A percentile compares a stretch with the other conserved stretches of the same genome.
Evolutionary conservation across 2,888 invertebrate genomes (phyloP).

Genomic region (Charanyca ferruginea): DNA sequence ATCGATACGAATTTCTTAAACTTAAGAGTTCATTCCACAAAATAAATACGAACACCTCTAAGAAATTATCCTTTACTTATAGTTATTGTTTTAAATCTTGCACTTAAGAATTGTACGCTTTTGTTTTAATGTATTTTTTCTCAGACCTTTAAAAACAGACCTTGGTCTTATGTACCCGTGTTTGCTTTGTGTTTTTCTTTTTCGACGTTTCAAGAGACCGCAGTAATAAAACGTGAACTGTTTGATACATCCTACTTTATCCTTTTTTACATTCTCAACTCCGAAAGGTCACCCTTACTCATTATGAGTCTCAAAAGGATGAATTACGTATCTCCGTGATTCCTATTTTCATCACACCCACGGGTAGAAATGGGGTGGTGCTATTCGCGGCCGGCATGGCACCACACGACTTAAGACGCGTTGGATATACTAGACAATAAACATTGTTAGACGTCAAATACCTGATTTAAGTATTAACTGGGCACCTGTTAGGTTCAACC

Average conservation of each 20-base stretch:
- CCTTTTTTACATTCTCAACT: not conserved
- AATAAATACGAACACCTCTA: slow-evolving; percentile 15
- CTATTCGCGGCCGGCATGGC: too few relatives aligned
- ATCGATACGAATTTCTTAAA: slow-evolving; percentile 40
- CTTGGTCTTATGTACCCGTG: slow-evolving; percentile 39
- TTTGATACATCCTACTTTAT: slow-evolving; percentile 5
- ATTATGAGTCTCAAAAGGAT: not conserved
- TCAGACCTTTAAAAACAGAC: slow-evolving; percentile 36
- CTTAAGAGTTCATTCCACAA: slow-evolving; percentile 4
- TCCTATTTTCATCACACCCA: too few relatives aligned
- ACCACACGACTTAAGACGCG: too few relatives aligned
- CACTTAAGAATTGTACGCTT: slow-evolving; percentile 21
- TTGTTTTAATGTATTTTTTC: slow-evolving; percentile 32
- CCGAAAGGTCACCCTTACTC: not conserved
- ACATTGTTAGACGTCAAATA: slow-evolving; percentile 4
- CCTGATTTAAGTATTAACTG: slow-evolving; percentile 14
- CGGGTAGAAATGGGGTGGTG: too few relatives aligned
- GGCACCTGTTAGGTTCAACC: slow-evolving; percentile 37
- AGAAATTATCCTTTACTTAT: not conserved
- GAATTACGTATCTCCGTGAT: too few relatives aligned
- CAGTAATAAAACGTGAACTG: slow-evolving; percentile 40
- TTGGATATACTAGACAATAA: not conserved
- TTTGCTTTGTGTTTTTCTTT: slow-evolving; percentile 47
- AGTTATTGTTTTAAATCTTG: slow-evolving; percentile 12
- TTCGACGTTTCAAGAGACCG: slow-evolving; percentile 25